phyloP scores from a whole-genome alignment of 92 coral and sea anemone genomes.

The Desmophyllum pertusum region DNA sequence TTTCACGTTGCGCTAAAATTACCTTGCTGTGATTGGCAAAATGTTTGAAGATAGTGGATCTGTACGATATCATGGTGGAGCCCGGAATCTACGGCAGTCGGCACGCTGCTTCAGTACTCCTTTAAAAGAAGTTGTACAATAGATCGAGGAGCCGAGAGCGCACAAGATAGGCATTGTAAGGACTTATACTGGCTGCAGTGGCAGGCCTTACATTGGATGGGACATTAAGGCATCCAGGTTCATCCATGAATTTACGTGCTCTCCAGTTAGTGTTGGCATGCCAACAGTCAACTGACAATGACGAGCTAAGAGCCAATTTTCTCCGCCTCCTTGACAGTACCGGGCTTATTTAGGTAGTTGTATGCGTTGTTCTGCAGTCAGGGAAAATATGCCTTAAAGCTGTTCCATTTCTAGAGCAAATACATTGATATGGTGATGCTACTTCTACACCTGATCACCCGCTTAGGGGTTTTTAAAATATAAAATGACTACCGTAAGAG shows the following conservation, averaged over 20 bases:
- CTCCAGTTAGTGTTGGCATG: too few relatives aligned
- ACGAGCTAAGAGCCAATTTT: neutral
- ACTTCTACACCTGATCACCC: conserved; percentile 54
- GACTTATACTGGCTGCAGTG: neutral
- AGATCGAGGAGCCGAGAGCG: conserved; percentile 45
- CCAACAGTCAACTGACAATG: neutral
- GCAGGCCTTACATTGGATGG: neutral
- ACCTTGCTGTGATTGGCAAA: conserved; percentile 67
- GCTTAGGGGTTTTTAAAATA: too few relatives aligned
- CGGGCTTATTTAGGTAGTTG: conserved; percentile 14
- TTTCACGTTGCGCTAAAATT: conserved; percentile 68
- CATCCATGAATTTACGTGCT: too few relatives aligned
- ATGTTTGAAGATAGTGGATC: conserved; percentile 58
- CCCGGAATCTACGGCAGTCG: conserved; percentile 51
- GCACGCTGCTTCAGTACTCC: conserved; percentile 24
- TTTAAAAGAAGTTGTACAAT: conserved; percentile 45
- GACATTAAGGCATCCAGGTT: too few relatives aligned
- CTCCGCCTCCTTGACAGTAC: neutral
- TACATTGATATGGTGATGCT: conserved; percentile 49
- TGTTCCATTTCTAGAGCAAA: conserved; percentile 58
- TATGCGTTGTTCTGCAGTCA: conserved; percentile 22
- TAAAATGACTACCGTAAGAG: too few relatives aligned
- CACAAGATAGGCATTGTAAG: conserved; percentile 4
- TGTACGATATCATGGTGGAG: conserved; percentile 68
- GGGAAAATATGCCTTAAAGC: conserved; percentile 40